Evolutionary conservation across 2,113 vertebrate genomes (phyloP).

Genomic region (Rallus limicola): DNA sequence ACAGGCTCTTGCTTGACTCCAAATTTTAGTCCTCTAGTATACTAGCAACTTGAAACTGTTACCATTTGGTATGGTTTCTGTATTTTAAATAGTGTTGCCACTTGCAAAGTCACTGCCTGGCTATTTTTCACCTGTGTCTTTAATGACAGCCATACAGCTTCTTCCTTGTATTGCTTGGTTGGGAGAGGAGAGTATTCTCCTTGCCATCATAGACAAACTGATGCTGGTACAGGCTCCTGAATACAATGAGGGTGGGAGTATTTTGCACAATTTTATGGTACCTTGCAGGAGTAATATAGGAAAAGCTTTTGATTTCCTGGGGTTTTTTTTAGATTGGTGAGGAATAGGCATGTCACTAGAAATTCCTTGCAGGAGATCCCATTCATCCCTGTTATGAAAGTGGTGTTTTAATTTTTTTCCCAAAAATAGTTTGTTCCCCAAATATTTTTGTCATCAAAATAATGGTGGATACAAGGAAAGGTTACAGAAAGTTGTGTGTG

Average conservation of each 20-base stretch:
- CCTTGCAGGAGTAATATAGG: background rate
- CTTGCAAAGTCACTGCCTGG: background rate
- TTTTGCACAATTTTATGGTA: background rate
- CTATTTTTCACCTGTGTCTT: background rate
- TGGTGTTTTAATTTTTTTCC: background rate
- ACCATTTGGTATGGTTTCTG: background rate
- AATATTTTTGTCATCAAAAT: background rate
- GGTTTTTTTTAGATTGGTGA: background rate
- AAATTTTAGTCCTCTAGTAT: background rate
- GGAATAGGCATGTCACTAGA: background rate
- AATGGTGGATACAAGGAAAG: background rate
- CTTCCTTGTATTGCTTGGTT: background rate
- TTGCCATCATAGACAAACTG: background rate
- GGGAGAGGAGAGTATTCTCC: background rate
- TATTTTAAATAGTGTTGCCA: background rate
- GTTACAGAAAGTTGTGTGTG: background rate
- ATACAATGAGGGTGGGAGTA: accelerated
- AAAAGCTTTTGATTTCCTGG: background rate
- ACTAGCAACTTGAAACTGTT: background rate
- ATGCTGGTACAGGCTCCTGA: background rate
- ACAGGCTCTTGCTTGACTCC: accelerated
- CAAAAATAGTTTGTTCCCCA: too few species aligned
- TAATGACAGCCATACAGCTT: background rate
- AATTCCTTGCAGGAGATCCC: background rate
- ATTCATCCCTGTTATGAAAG: background rate